phyloP scores from a whole-genome alignment of 2,888 invertebrate species.

The Epinotia ramella region DNA sequence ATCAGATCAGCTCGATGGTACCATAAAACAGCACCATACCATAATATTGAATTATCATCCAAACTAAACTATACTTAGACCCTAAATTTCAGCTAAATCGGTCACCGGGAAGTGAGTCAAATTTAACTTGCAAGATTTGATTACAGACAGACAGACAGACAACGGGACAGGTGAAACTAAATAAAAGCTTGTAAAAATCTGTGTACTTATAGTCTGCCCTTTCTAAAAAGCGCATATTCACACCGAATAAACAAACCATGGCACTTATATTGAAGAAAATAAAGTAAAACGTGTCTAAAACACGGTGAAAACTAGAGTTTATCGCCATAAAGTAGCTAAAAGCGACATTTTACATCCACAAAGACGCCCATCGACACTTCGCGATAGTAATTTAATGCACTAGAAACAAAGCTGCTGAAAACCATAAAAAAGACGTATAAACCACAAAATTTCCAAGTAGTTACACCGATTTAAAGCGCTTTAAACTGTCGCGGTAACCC shows the following conservation, averaged over 20 bases:
- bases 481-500: not conserved
- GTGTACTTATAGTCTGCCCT: too few relatives aligned
- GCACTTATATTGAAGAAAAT: not conserved
- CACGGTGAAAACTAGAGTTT: conserved; percentile 11
- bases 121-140: too few relatives aligned
- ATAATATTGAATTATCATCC: too few relatives aligned
- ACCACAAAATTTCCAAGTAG: not conserved
- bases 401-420: conserved; percentile 18
- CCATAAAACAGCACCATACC: too few relatives aligned
- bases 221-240: too few relatives aligned
- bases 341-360: conserved; percentile 20
- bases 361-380: conserved; percentile 32
- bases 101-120: too few relatives aligned
- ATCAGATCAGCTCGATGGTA: too few relatives aligned
- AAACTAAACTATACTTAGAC: too few relatives aligned
- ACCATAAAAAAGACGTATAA: not conserved
- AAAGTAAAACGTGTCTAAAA: not conserved
- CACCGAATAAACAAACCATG: not conserved
- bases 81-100: too few relatives aligned
- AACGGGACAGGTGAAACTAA: too few relatives aligned
- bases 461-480: not conserved
- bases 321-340: conserved; percentile 24
- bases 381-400: conserved; percentile 39
- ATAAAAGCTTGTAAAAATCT: too few relatives aligned
- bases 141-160: too few relatives aligned